Base-by-base conservation (phyloP, 2,113 vertebrate genomes). In the Tetraodon nigroviridis region DNA sequence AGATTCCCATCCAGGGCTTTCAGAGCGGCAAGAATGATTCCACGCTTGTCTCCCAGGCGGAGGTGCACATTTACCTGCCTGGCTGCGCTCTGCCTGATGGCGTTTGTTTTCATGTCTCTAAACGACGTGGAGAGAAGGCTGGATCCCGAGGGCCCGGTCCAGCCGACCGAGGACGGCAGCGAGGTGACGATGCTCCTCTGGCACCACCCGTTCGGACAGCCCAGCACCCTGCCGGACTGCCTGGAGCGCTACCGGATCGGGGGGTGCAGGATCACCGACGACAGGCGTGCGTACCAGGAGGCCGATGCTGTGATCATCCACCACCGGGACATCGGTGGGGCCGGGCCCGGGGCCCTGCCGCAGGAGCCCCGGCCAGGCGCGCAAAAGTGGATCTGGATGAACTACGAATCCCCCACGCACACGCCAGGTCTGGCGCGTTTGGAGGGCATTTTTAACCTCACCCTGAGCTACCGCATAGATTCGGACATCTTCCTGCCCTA, bases 331-430 rank as follows among this genome's bases (percentile, higher is more conserved):
- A 78, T 97, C n/a, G n/a, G n/a, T n/a, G n/a, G n/a, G 0, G 24
- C 48, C 44, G 53, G 14, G 0, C 75, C 78, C 0, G 55, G 58
- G 12, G 73, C 37, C 0, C 84, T 89, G 7, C 87, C 71, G 0
- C 17, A 37, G 5, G 63, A 67, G 2, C 58, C 77, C 0, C 88
- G 95, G 2, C 92, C 93, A 0, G 61, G 53, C 0, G 76, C 32
- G 2, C 96, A 97, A 73, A 93, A 89, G 59, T 97, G 96, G 95
- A 92, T 97, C 3, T 98, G 96, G 96, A 91, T 97, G 91, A 96
- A 96, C 88, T 93, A 93, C 54, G 96, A 98, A 88, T 96, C 95
- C 0, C 96, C 95, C 1, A 58, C 90, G 2, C 89, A 98, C 78
- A 90, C 93, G 0, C 71, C 73, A 0, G 74, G 78, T 0, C 78